Conservation (phyloP, 1,140 invertebrate species). For the Drosophila equinoxialis region DNA sequence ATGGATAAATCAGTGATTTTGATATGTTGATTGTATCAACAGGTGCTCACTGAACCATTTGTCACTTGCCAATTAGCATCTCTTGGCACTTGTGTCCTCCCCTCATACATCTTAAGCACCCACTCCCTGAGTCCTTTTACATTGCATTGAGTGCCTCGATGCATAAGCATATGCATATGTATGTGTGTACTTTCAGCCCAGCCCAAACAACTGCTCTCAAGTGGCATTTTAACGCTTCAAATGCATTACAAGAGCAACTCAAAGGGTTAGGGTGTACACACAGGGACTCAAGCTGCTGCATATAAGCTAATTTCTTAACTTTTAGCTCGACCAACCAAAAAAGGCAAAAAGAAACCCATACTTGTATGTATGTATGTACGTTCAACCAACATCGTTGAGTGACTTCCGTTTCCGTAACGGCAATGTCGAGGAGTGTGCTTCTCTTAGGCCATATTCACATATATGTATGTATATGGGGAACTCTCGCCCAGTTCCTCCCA, state of each 20-base stretch:
- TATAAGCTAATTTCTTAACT: conserved; percentile 57
- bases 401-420: conserved; percentile 70
- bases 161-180: background rate
- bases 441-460: background rate
- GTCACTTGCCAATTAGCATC: conserved; percentile 49
- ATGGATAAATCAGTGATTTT: conserved; percentile 11
- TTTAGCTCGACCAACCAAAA: conserved; percentile 5
- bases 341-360: conserved; percentile 1
- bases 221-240: conserved; percentile 78
- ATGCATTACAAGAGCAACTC: conserved; percentile 59
- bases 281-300: conserved; percentile 45
- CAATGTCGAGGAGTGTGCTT: conserved; percentile 24
- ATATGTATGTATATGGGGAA: background rate
- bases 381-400: conserved; percentile 52
- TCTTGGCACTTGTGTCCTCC: conserved; percentile 13
- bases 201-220: conserved; percentile 39
- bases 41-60: conserved; percentile 48
- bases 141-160: background rate
- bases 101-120: background rate
- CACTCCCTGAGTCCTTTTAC: background rate
- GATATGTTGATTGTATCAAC: conserved; percentile 19
- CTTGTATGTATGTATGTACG: conserved; percentile 9
- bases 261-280: conserved; percentile 47
- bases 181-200: background rate
- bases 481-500: conserved; percentile 6